Evolutionary conservation across 2,113 vertebrate genomes (phyloP).

Genomic region (Ceyx melanurus): DNA sequence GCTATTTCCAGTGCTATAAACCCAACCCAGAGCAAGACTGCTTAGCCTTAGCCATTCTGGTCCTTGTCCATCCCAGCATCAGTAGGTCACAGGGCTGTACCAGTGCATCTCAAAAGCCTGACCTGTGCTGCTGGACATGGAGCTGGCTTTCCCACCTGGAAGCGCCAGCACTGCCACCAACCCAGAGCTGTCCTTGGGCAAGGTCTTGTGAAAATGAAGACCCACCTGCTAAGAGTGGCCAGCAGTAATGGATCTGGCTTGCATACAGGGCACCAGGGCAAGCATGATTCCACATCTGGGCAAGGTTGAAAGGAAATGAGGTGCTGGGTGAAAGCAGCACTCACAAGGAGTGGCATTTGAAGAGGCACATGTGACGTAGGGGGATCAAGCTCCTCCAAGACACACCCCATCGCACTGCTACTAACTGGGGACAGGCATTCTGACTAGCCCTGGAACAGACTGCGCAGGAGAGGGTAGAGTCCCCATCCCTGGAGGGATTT

Average conservation of each 20-base stretch:
- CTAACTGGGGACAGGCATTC: neutral
- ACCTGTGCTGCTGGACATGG: rapidly evolving
- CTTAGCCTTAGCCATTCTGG: neutral
- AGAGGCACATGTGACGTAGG: rapidly evolving
- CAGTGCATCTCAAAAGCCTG: neutral
- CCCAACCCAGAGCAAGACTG: neutral
- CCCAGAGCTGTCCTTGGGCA: neutral
- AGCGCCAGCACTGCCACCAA: neutral
- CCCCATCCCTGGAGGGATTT: neutral
- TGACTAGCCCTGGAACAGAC: neutral
- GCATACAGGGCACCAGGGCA: rapidly evolving
- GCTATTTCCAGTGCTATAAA: neutral
- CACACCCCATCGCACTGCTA: neutral
- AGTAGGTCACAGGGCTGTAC: neutral
- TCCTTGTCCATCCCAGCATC: neutral
- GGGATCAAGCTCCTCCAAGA: rapidly evolving
- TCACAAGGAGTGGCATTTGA: neutral
- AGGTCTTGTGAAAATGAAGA: neutral
- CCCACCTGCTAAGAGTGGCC: too few relatives aligned
- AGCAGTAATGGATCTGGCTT: neutral
- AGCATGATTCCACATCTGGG: rapidly evolving
- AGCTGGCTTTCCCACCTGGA: neutral
- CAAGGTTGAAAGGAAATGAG: neutral
- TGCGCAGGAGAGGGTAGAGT: neutral
- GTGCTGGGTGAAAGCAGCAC: neutral